Evolutionary conservation across 2,888 invertebrate species (phyloP).

Genomic region (Criorhina ranunculi): DNA sequence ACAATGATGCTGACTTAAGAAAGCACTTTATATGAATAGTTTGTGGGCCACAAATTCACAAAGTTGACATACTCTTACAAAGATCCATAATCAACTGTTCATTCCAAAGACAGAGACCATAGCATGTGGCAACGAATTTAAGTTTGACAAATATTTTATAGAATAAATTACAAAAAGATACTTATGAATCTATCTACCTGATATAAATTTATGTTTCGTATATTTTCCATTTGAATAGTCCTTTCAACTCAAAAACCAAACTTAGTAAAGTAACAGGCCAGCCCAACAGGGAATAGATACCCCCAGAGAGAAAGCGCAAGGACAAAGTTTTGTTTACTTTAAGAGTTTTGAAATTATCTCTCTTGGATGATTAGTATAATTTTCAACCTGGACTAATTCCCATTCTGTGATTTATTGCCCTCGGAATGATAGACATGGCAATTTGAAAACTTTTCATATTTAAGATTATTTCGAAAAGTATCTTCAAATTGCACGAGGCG

Average conservation of each 20-base stretch:
- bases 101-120: not conserved
- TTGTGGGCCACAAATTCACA: too few species aligned
- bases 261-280: slow-evolving; percentile 27
- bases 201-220: slow-evolving; percentile 21
- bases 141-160: slow-evolving; percentile 1
- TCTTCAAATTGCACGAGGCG: slow-evolving; percentile 5
- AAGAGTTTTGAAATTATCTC: slow-evolving; percentile 59
- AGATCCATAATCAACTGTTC: not conserved
- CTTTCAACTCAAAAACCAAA: slow-evolving; percentile 46
- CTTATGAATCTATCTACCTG: not conserved
- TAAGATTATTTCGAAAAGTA: slow-evolving; percentile 22
- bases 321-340: slow-evolving; percentile 69
- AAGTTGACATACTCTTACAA: slow-evolving; percentile 20
- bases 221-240: slow-evolving; percentile 37
- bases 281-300: slow-evolving; percentile 2
- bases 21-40: too few species aligned
- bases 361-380: slow-evolving; percentile 52
- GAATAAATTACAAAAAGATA: not conserved
- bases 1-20: too few species aligned
- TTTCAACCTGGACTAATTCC: slow-evolving; percentile 50
- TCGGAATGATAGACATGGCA: slow-evolving; percentile 17
- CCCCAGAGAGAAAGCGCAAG: slow-evolving; percentile 29
- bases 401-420: slow-evolving; percentile 21
- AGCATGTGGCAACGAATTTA: slow-evolving; percentile 1
- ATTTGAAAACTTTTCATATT: slow-evolving; percentile 60